Percentiles rank a stretch among this genome's conserved stretches.
Evolutionary conservation across 2,888 invertebrate species (phyloP).

Genomic region (Drosophila prolongata): DNA sequence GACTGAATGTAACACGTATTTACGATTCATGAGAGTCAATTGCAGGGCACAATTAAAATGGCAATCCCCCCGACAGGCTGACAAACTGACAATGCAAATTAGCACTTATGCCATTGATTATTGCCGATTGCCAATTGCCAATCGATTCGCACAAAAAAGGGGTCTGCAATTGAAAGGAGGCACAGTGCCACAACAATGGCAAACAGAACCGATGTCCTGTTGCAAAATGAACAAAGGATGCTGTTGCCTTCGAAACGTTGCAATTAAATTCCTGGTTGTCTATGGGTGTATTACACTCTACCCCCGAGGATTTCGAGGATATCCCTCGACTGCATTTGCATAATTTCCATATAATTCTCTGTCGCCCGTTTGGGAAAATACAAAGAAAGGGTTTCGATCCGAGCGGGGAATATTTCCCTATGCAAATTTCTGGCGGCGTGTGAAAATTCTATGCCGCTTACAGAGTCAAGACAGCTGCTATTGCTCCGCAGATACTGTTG

Average conservation of each 20-base stretch:
- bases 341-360: slow-evolving; percentile 78
- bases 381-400: slow-evolving; percentile 38
- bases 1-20: slow-evolving; percentile 25
- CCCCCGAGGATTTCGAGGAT: slow-evolving; percentile 2
- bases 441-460: slow-evolving; percentile 34
- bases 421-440: slow-evolving; percentile 40
- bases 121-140: slow-evolving; percentile 76
- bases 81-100: slow-evolving; percentile 69
- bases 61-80: slow-evolving; percentile 28
- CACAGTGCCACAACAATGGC: slow-evolving; percentile 32
- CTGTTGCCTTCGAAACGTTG: slow-evolving; percentile 38
- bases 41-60: slow-evolving; percentile 38
- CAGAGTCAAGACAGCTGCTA: slow-evolving; percentile 36
- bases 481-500: slow-evolving; percentile 22
- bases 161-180: slow-evolving; percentile 3
- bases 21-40: slow-evolving; percentile 38
- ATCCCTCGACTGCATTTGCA: slow-evolving; percentile 60
- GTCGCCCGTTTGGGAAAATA: slow-evolving; percentile 64
- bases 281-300: slow-evolving; percentile 8
- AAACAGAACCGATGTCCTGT: slow-evolving; percentile 35
- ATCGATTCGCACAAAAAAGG: slow-evolving; percentile 53
- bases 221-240: slow-evolving; percentile 35
- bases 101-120: slow-evolving; percentile 76
- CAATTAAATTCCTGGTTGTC: slow-evolving; percentile 56
- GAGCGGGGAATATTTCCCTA: slow-evolving; percentile 6